Base-by-base conservation (phyloP, 35 echinoderm and acorn worm species). In the Apostichopus japonicus region DNA sequence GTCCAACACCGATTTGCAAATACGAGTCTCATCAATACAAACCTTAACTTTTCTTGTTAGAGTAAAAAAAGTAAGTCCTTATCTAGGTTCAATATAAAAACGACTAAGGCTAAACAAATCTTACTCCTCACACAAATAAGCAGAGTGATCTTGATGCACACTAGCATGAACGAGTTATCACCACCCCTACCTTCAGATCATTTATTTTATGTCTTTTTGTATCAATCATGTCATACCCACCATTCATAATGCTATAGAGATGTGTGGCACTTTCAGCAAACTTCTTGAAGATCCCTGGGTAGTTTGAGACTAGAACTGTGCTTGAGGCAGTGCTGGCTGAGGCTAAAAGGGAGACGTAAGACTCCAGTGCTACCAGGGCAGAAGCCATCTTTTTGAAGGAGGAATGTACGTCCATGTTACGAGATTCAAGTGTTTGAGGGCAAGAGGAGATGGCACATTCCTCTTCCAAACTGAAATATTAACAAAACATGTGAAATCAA, bases 341-440 rank as follows among this genome's bases (percentile, higher is more conserved):
- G 25, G 95, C 97, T 78, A 99, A 87, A 2, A 95, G 90, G 21
- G 86, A 78, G 77, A 99, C 58, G 86, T 96, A 99, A 65, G 93
- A 95, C 13, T 99, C 95, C 15, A 99, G 78, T 19, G 83, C 95
- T 23, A 86, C 92, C 59, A 99, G 90, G 61, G 93, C 95, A 19
- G 97, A 87, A 14, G 91, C 80, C 79, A 99, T 90, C 70, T 86
- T 94, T 82, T 96, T 94, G 67, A 96, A 91, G 9, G 97, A 84
- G 5, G 79, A 90, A 65, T 96, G 97, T 8, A 99, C 92, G n/a
- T 99, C 97, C 97, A 99, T 99, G 89, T 99, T 99, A 16, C 97
- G 77, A 4, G 93, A 79, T 92, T 99, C 97, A 17, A 99, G 83
- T 8, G 97, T 99, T 79, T 96, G 93, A n/a, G 95, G 92, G 84